Conservation (phyloP, 2,797 vertebrate genomes). For the Danio choprae region DNA sequence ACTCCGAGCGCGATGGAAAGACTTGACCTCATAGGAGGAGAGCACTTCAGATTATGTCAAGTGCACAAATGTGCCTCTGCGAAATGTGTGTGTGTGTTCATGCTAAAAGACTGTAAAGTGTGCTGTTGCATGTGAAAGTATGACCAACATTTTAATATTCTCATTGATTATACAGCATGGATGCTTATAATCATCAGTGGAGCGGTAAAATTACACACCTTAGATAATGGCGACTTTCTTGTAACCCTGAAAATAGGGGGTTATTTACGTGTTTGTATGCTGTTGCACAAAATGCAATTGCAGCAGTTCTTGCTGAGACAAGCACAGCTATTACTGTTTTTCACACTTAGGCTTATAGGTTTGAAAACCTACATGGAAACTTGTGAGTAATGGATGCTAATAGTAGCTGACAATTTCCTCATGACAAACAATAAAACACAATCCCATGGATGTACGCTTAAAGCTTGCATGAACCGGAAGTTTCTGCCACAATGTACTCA, state of each 20-base stretch:
- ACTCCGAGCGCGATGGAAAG: neutral
- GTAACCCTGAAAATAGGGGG: conserved; percentile 18
- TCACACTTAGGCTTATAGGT: neutral
- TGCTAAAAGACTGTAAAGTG: neutral
- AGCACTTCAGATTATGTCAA: conserved; percentile 24
- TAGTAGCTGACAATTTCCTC: neutral
- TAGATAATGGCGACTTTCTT: neutral
- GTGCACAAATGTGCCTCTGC: neutral
- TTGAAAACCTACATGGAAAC: neutral
- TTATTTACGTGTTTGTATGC: conserved; percentile 17
- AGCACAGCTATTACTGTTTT: neutral
- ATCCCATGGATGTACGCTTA: neutral
- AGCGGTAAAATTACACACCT: conserved; percentile 16
- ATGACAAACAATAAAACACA: neutral
- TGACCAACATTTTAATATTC: conserved; percentile 7
- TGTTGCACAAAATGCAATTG: neutral
- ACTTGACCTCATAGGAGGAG: neutral
- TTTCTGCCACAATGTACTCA: too few species aligned
- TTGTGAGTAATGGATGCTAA: neutral
- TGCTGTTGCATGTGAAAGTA: neutral
- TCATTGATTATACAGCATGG: conserved; percentile 3
- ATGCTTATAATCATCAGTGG: conserved; percentile 7
- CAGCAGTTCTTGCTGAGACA: neutral
- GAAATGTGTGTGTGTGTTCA: neutral
- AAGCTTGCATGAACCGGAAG: neutral